Conservation (phyloP, 2,888 invertebrate genomes). For the Caenorhabditis doughertyi region DNA sequence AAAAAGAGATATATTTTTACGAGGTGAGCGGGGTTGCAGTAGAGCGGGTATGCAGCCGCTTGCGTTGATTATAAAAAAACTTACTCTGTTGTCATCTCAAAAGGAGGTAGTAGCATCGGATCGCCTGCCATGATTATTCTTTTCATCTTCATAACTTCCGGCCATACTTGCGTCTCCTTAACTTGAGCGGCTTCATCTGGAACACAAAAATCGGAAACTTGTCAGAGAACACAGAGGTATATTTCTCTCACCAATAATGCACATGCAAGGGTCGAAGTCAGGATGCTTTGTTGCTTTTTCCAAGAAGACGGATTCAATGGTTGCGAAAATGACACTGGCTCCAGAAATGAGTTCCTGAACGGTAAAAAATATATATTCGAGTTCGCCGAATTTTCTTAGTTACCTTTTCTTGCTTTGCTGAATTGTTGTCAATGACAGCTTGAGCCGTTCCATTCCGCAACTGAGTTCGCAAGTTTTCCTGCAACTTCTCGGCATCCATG, state of each 20-base stretch:
- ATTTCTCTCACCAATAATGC: neutral
- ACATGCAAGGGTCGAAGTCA: neutral
- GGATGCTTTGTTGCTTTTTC: neutral
- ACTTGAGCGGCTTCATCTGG: slow-evolving; percentile 47
- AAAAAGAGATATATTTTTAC: too few species aligned
- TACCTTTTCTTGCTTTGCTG: too few species aligned
- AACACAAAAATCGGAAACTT: too few species aligned
- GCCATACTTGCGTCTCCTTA: slow-evolving; percentile 30
- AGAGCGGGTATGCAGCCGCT: too few species aligned
- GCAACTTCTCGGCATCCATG: neutral
- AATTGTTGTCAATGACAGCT: too few species aligned
- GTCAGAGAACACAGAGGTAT: too few species aligned
- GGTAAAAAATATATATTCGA: neutral
- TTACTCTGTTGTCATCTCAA: slow-evolving; percentile 3
- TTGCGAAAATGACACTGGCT: neutral
- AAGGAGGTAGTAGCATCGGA: slow-evolving; percentile 32
- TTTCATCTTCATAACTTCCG: slow-evolving; percentile 6
- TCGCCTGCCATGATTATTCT: slow-evolving; percentile 42
- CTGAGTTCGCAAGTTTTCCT: too few species aligned
- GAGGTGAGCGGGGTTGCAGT: too few species aligned
- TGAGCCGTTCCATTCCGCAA: too few species aligned
- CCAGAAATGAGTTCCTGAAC: neutral
- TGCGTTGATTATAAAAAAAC: neutral
- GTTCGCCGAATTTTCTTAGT: neutral
- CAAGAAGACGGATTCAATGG: neutral